phyloP scores from a whole-genome alignment of 2,888 invertebrate genomes.

The Incurvaria masculella region DNA sequence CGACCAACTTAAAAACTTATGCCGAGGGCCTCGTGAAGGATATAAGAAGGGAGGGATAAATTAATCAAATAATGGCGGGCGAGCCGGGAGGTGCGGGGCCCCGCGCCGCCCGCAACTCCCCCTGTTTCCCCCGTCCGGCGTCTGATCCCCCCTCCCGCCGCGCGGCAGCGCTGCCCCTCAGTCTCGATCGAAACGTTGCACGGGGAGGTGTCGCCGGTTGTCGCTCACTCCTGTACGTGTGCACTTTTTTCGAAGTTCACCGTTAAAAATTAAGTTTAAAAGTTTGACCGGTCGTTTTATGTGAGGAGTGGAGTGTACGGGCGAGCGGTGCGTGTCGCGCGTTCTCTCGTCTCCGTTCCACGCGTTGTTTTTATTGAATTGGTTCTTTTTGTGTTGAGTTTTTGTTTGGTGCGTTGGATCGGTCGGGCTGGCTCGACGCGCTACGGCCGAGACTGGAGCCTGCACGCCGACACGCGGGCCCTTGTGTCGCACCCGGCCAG shows the following conservation, averaged over 20 bases:
- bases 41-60: conserved; percentile 52
- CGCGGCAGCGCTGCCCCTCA: conserved; percentile 46
- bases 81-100: conserved; percentile 37
- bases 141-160: conserved; percentile 24
- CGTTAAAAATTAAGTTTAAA: conserved; percentile 47
- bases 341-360: conserved; percentile 23
- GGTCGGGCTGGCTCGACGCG: conserved; percentile 48
- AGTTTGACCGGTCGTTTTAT: conserved; percentile 47
- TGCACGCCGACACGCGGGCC: conserved; percentile 27
- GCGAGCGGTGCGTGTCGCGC: conserved; percentile 4
- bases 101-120: conserved; percentile 21
- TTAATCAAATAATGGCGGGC: conserved; percentile 55
- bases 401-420: conserved; percentile 51
- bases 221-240: conserved; percentile 26
- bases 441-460: conserved; percentile 43
- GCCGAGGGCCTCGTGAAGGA: conserved; percentile 52
- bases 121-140: conserved; percentile 18
- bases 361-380: conserved; percentile 44
- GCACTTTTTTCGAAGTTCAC: conserved; percentile 56
- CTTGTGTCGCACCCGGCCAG: background rate
- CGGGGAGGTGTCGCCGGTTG: conserved; percentile 49
- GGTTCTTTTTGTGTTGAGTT: conserved; percentile 54
- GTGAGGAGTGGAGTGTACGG: conserved; percentile 38
- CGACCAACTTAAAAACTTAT: conserved; percentile 53
- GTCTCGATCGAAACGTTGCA: conserved; percentile 46